phyloP scores from a whole-genome alignment of 2,113 vertebrate genomes.

The Chloroceryle aenea region DNA sequence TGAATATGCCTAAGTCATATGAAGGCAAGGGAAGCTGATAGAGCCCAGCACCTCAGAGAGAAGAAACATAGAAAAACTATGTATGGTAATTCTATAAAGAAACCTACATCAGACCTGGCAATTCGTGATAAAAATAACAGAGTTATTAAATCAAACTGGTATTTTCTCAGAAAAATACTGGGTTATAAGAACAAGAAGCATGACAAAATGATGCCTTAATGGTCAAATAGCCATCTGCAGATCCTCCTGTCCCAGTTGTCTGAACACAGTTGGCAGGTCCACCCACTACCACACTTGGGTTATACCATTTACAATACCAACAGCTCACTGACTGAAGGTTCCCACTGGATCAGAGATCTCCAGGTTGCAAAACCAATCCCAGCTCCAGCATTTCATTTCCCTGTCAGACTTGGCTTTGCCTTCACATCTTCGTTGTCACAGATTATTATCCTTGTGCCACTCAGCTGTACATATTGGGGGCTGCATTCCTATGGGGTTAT shows the following conservation, averaged over 20 bases:
- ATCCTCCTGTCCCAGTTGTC: neutral
- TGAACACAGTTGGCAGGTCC: neutral
- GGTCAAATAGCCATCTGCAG: neutral
- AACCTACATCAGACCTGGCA: neutral
- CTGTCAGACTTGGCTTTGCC: neutral
- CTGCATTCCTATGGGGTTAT: neutral
- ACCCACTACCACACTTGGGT: neutral
- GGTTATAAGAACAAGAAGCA: neutral
- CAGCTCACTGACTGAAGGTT: neutral
- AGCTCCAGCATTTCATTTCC: neutral
- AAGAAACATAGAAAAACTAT: neutral
- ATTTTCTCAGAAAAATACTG: neutral
- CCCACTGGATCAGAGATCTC: neutral
- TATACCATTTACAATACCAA: neutral
- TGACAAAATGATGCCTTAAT: neutral
- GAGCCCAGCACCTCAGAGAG: neutral
- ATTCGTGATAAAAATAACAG: neutral
- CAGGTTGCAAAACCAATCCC: neutral
- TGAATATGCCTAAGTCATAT: neutral
- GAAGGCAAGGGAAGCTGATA: neutral
- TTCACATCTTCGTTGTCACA: neutral
- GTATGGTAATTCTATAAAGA: neutral
- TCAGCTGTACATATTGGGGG: neutral
- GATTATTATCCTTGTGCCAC: neutral
- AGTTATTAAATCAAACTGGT: neutral